phyloP scores from a whole-genome alignment of 2,888 invertebrate species.

The Hirtodrosophila histrioides region DNA sequence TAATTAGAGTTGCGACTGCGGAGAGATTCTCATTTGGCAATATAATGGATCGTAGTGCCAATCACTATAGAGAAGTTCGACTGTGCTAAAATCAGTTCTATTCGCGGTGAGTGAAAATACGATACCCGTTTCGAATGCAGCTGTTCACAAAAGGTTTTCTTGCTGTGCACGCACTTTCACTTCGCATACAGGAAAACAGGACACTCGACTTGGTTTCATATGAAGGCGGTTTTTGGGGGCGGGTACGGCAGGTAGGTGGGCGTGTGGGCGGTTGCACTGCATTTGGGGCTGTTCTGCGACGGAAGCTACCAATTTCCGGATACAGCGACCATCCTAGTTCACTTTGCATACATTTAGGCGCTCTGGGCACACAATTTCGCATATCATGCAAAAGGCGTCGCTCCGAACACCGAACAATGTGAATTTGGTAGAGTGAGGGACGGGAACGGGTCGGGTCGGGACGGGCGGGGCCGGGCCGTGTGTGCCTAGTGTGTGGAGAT shows the following conservation, averaged over 20 bases:
- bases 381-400: conserved; percentile 28
- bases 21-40: too few species aligned
- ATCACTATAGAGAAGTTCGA: too few species aligned
- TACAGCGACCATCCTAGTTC: conserved; percentile 45
- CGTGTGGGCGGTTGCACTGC: conserved; percentile 1
- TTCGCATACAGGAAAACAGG: too few species aligned
- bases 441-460: too few species aligned
- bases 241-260: not conserved
- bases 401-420: conserved; percentile 24
- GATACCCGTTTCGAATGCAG: too few species aligned
- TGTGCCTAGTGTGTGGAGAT: too few species aligned
- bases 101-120: too few species aligned
- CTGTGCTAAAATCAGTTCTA: too few species aligned
- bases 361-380: conserved; percentile 27
- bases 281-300: conserved; percentile 33
- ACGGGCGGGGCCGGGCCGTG: not conserved
- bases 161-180: conserved; percentile 3
- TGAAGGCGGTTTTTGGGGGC: not conserved
- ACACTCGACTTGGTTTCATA: not conserved
- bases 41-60: too few species aligned
- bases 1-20: too few species aligned
- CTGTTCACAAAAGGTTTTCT: not conserved
- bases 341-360: conserved; percentile 60
- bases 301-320: conserved; percentile 71
- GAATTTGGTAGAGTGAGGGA: not conserved